Evolutionary conservation across 2,113 vertebrate species (phyloP).

Genomic region (Henicopernis longicauda): DNA sequence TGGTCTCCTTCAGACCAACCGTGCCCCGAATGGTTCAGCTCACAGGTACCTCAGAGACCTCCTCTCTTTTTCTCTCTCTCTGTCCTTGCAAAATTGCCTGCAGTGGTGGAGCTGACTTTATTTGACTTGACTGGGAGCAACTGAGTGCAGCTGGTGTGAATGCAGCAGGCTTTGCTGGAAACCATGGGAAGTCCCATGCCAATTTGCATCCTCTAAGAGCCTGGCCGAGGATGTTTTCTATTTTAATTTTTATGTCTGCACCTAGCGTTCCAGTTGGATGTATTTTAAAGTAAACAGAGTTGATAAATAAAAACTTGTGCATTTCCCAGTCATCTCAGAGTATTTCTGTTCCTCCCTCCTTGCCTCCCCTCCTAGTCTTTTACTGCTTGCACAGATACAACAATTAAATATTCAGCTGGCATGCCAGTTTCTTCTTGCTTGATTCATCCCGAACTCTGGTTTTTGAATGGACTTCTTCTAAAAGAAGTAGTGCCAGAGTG

Average conservation of each 20-base stretch:
- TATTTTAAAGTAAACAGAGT: conserved; percentile 50
- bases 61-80: background rate
- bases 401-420: background rate
- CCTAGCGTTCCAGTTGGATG: conserved; percentile 35
- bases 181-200: background rate
- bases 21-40: background rate
- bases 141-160: background rate
- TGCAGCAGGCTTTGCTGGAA: background rate
- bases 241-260: conserved; percentile 51
- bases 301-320: conserved; percentile 20
- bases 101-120: background rate
- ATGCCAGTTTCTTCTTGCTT: background rate
- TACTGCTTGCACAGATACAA: background rate
- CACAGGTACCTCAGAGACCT: background rate
- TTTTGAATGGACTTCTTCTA: background rate
- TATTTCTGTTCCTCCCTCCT: background rate
- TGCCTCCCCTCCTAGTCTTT: background rate
- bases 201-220: conserved; percentile 17
- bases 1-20: background rate
- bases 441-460: background rate
- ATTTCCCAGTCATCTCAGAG: background rate
- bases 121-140: background rate
- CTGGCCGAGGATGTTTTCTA: conserved; percentile 48
- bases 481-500: background rate
- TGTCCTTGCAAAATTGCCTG: background rate